A percentile compares a stretch with the other conserved stretches of the same genome.
Conservation (phyloP, 2,888 invertebrate species). For the Drosophila lutescens region DNA sequence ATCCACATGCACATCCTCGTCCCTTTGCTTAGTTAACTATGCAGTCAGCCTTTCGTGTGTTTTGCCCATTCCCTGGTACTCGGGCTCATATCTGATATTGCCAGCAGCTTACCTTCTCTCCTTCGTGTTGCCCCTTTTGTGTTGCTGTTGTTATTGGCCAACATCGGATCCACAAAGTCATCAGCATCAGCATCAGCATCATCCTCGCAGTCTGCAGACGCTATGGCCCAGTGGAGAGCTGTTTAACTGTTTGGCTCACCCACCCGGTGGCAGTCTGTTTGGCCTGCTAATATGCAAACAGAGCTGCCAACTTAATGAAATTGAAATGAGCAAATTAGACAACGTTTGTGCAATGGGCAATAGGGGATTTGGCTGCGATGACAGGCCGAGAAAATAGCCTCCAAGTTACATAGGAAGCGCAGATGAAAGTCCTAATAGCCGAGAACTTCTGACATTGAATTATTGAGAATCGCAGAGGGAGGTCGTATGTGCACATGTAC, state of each 20-base stretch:
- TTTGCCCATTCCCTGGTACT: slow-evolving; percentile 40
- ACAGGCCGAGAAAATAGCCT: slow-evolving; percentile 11
- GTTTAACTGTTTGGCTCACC: slow-evolving; percentile 61
- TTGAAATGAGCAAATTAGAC: slow-evolving; percentile 77
- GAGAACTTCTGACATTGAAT: slow-evolving; percentile 1
- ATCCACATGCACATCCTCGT: slow-evolving; percentile 21
- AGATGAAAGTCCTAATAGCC: background rate
- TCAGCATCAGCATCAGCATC: slow-evolving; percentile 43
- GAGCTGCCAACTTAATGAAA: slow-evolving; percentile 76
- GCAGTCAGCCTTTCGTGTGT: slow-evolving; percentile 49
- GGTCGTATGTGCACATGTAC: background rate
- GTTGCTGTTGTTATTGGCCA: slow-evolving; percentile 65
- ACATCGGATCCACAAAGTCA: slow-evolving; percentile 58
- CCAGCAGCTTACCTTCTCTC: slow-evolving; percentile 61
- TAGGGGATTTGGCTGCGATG: slow-evolving; percentile 18
- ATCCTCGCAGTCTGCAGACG: slow-evolving; percentile 30
- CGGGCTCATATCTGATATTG: slow-evolving; percentile 60
- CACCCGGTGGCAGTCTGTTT: slow-evolving; percentile 66
- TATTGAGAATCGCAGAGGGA: slow-evolving; percentile 1
- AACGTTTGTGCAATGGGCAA: slow-evolving; percentile 45
- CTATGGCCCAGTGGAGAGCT: slow-evolving; percentile 64
- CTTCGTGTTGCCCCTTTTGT: slow-evolving; percentile 58
- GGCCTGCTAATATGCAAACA: slow-evolving; percentile 77
- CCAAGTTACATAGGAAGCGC: slow-evolving; percentile 7
- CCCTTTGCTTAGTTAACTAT: slow-evolving; percentile 56